Base-by-base conservation (phyloP, 2,888 invertebrate genomes). In the Operophtera brumata region DNA sequence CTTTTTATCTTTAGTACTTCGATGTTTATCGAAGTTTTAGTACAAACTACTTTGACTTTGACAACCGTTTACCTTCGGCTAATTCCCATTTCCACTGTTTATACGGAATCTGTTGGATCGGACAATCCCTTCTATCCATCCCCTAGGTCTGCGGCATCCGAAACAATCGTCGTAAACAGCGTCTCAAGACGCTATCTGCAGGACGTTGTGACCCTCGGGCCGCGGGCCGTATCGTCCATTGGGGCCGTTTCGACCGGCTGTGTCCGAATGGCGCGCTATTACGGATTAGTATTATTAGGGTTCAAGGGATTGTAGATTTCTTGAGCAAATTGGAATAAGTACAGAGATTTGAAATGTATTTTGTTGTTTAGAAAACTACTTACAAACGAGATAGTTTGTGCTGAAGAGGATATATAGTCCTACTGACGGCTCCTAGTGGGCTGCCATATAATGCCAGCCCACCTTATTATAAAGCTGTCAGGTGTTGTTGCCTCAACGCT, bases 101-200 rank as follows among this genome's bases (percentile, higher is more conserved):
- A 4, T 20, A 20, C 20, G 20, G 4, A 20, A 20, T 20, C 20
- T 20, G 2, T 20, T 20, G 2, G 20, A 20, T 20, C 2, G 2
- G 4, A 20, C 20, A n/a, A n/a, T 4, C 20, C 20, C 20, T 42
- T 57, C 47, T 32, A 48, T n/a, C 20, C 3, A 11, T 48, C 7
- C 6, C 8, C 4, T 32, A 52, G 13, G 20, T 37, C 56, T 37
- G 37, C 52, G 41, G 25, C 36, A 40, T 48, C 34, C 43, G 43
- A 57, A 47, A 56, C 57, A 49, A 60, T 51, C 30, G 14, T 57
- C 59, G 46, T 42, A 54, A 54, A 57, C 41, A 58, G 47, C 45
- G 53, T 59, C 52, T 58, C 52, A 49, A 57, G 63, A 58, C 58
- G 61, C 65, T 62, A 63, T 63, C 67, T 65, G 35, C 47, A 39